Base-by-base conservation (phyloP, 2,888 invertebrate genomes). In the Cheilosia pagana region DNA sequence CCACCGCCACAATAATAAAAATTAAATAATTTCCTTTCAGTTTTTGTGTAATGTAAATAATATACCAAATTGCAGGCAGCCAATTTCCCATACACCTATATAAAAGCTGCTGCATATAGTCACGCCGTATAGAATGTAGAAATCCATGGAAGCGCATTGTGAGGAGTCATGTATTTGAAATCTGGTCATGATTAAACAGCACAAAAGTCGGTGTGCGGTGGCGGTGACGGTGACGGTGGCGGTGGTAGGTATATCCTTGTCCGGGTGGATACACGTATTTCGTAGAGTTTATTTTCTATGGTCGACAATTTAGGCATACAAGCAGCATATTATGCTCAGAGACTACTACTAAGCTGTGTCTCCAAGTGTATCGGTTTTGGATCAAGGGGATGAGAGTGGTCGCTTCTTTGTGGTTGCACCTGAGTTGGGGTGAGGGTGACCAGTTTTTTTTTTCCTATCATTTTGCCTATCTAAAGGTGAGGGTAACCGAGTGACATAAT, bases 1-100 rank as follows among this genome's bases (percentile, higher is more conserved):
- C 79, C 67, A 72, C 39, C 48, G 77, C 67, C 82, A 82, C 71
- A 78, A 82, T 72, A 78, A 67, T 62, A 86, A 82, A 75, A 78
- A 83, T 55, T 62, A 75, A 79, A 78, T 75, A 71, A 63, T 67
- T 62, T 48, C 52, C 60, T 59, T 39, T 65, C 43, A 50, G 25
- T 14, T 39, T 62, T 60, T 55, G 41, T 81, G 81, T 85, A 72
- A 67, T 81, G 67, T 77, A 82, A 76, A 82, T 79, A 86, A 79
- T 76, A 62, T 72, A 76, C 75, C 21, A 74, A 81, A 60, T 76
- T 81, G 63, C 72, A 79, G 70, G 10, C 19, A 79, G 63, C 57
- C 53, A 74, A 79, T 83, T 63, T 68, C 39, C 45, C 25, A 60
- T 52, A 68, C 25, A 62, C 12, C 7, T 45, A 16, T 45, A 16